These are phyloP conservation scores for Drosophila mettleri DNA, from an alignment of 2,888 invertebrate species.

Conservation along the genomic window DNA sequence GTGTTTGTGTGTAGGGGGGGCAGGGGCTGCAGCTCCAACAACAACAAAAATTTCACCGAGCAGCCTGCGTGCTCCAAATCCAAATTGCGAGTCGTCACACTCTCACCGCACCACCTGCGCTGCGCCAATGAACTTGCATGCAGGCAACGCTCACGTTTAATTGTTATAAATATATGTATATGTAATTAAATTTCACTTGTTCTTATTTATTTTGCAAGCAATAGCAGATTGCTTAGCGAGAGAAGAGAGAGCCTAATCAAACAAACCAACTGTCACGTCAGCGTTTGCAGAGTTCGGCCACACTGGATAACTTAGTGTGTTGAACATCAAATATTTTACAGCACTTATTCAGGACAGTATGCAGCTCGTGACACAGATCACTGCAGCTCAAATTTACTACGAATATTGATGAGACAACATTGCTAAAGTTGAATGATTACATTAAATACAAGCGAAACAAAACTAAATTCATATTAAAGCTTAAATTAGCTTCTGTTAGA, in stretches of 20 bases:
- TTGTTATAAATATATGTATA: conserved; percentile 37
- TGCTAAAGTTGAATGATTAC: no score
- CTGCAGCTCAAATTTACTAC: neutral
- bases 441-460: no score
- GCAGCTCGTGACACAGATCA: neutral
- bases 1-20: conserved; percentile 14
- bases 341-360: conserved; percentile 23
- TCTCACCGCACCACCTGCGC: conserved; percentile 47
- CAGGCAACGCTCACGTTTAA: conserved; percentile 25
- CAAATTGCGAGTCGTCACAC: conserved; percentile 29
- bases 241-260: conserved; percentile 73
- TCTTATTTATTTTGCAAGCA: conserved; percentile 72
- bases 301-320: conserved; percentile 40
- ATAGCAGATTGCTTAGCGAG: conserved; percentile 44
- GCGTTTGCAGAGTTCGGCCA: conserved; percentile 64
- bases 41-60: conserved; percentile 58
- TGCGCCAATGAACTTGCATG: conserved; percentile 48
- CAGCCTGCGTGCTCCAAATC: conserved; percentile 60
- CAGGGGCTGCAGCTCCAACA: conserved; percentile 45
- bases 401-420: neutral
- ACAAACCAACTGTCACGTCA: conserved; percentile 84
- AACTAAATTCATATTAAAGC: neutral
- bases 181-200: conserved; percentile 57
- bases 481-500: no score
- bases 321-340: conserved; percentile 17